phyloP scores from a whole-genome alignment of 2,797 vertebrate species.

The Morus bassanus region DNA sequence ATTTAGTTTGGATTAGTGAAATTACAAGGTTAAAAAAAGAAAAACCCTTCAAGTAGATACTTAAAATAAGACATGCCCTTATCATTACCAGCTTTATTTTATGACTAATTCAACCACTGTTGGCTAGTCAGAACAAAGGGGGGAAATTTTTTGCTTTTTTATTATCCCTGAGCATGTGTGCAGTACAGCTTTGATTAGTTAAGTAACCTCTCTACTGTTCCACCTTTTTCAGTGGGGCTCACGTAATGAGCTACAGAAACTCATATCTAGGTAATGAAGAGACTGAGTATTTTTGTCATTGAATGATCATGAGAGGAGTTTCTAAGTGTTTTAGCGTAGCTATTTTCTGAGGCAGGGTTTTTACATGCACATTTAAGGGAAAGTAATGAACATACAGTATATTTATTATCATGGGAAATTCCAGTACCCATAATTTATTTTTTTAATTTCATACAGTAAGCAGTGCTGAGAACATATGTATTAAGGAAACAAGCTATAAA shows the following conservation, averaged over 20 bases:
- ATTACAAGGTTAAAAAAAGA: background rate
- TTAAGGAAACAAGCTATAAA: background rate
- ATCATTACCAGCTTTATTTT: slow-evolving; percentile 59
- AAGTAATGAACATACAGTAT: background rate
- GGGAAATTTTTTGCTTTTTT: background rate
- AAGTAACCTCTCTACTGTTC: slow-evolving; percentile 17
- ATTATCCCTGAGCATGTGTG: background rate
- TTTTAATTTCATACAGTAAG: background rate
- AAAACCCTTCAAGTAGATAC: background rate
- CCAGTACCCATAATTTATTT: background rate
- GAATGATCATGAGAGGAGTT: background rate
- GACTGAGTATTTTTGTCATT: background rate
- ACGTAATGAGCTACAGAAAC: background rate
- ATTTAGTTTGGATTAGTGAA: background rate
- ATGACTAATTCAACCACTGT: slow-evolving; percentile 57
- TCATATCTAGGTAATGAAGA: background rate
- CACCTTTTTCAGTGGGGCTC: background rate
- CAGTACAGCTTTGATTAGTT: background rate
- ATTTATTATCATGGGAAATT: background rate
- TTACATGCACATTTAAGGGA: background rate
- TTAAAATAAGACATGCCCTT: background rate
- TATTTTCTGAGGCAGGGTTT: background rate
- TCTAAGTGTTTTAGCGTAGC: background rate
- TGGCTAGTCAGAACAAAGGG: background rate
- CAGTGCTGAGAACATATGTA: background rate